phyloP scores from a whole-genome alignment of 1,140 invertebrate species.

The Chironomus striatipennis region DNA sequence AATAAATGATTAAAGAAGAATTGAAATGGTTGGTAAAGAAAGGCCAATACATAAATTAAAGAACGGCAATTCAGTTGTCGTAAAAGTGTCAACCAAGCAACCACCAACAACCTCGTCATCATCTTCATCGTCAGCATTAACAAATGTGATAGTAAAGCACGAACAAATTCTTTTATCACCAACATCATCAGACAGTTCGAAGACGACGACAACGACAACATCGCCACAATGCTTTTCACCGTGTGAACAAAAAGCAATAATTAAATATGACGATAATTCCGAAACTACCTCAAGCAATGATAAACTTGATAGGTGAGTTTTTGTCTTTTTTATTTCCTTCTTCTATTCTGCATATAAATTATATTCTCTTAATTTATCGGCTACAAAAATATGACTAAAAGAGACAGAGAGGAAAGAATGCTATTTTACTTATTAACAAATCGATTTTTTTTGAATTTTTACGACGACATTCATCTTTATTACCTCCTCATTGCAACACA shows the following conservation, averaged over 20 bases:
- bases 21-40: slow-evolving; percentile 20
- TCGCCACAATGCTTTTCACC: not conserved
- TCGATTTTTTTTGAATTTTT: not conserved
- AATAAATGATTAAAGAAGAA: slow-evolving; percentile 7
- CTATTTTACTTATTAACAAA: not conserved
- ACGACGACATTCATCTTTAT: not conserved
- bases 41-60: not conserved
- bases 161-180: not conserved
- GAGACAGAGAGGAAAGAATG: not conserved
- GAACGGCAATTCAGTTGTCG: not conserved
- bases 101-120: no score
- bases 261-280: not conserved
- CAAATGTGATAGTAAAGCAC: not conserved
- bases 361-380: not conserved
- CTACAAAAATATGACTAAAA: not conserved
- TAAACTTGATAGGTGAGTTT: not conserved
- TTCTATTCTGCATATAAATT: not conserved
- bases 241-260: slow-evolving; percentile 6
- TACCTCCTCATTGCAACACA: no score
- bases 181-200: not conserved
- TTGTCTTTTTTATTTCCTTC: not conserved
- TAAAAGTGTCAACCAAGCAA: no score
- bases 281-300: slow-evolving; percentile 16
- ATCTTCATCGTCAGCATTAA: no score
- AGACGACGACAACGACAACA: not conserved